Conservation (phyloP, 2,888 invertebrate genomes). For the Auanema sp. region DNA sequence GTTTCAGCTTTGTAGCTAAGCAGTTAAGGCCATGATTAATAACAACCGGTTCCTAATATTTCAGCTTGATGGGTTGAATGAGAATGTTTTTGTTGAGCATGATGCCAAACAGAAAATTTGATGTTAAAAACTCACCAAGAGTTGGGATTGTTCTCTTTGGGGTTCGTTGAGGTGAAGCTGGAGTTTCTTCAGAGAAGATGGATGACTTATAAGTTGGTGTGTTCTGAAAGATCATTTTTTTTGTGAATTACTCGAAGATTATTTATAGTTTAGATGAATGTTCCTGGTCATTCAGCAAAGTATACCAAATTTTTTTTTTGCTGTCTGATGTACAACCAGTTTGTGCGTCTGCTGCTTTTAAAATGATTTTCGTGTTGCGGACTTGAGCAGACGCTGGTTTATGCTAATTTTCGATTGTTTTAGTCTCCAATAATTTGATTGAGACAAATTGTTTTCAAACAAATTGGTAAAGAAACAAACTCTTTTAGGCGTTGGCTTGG, state of each 20-base stretch:
- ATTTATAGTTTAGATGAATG: too few relatives aligned
- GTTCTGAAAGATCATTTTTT: constrained; percentile 20
- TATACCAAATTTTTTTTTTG: too few relatives aligned
- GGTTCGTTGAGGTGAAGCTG: constrained; percentile 53
- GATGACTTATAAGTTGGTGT: constrained; percentile 57
- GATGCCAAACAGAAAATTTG: background rate
- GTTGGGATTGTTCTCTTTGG: constrained; percentile 58
- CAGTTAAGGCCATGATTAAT: constrained; percentile 2
- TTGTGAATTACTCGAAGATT: too few relatives aligned
- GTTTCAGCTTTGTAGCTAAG: background rate
- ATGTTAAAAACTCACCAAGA: constrained; percentile 39
- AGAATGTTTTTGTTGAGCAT: background rate
- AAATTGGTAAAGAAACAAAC: constrained; percentile 19
- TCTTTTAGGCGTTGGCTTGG: constrained; percentile 50
- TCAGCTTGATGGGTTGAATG: too few relatives aligned
- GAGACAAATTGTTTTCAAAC: constrained; percentile 12
- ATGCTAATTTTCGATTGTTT: too few relatives aligned
- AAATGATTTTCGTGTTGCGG: too few relatives aligned
- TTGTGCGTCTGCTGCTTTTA: too few relatives aligned
- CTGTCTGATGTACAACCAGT: too few relatives aligned
- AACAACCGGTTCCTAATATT: background rate
- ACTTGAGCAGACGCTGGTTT: too few relatives aligned
- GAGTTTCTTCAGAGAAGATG: constrained; percentile 52
- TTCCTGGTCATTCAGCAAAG: too few relatives aligned
- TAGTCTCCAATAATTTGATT: too few relatives aligned